phyloP scores from a whole-genome alignment of 2,113 vertebrate species.

The Sula dactylatra region DNA sequence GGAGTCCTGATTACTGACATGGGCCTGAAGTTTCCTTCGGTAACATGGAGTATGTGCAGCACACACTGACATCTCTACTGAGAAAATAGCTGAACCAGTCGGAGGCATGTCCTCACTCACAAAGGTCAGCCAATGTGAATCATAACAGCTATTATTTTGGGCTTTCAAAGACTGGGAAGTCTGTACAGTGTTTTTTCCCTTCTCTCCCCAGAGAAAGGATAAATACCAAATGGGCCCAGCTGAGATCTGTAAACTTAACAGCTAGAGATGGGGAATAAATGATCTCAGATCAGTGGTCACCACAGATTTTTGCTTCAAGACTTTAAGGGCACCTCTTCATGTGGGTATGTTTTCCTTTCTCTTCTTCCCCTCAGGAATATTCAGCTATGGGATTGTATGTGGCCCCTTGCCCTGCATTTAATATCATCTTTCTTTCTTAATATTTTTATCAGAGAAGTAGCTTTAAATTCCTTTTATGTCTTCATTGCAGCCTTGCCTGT shows the following conservation, averaged over 20 bases:
- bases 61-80: constrained; percentile 50
- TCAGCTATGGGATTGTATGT: background rate
- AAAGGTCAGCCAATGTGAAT: constrained; percentile 73
- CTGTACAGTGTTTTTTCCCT: constrained; percentile 65
- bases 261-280: constrained; percentile 63
- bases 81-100: constrained; percentile 65
- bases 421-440: background rate
- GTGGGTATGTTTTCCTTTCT: background rate
- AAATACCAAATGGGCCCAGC: constrained; percentile 67
- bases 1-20: background rate
- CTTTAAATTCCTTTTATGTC: background rate
- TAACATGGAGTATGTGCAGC: background rate
- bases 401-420: background rate
- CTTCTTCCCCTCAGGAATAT: background rate
- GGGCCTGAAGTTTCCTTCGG: background rate
- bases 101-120: constrained; percentile 37
- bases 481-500: background rate
- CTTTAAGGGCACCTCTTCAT: background rate
- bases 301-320: constrained; percentile 19
- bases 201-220: constrained; percentile 75
- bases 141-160: constrained; percentile 68
- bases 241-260: constrained; percentile 72
- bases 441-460: background rate
- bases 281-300: background rate
- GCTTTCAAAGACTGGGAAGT: constrained; percentile 76